Evolutionary conservation across 1,140 invertebrate species (phyloP).

Genomic region (Diabrotica virgifera): DNA sequence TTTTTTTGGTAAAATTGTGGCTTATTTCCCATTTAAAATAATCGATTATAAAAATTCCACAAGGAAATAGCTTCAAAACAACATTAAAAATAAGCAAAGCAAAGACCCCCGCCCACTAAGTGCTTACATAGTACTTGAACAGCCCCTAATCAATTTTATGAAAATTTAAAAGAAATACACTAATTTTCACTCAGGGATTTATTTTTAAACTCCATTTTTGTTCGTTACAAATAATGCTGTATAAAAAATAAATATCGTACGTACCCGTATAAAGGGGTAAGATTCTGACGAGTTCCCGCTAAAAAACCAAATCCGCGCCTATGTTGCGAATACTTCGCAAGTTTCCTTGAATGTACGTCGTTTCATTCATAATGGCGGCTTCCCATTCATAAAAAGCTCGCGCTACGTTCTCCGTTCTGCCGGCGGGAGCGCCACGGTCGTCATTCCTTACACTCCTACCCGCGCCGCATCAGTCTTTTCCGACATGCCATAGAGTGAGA

Average conservation of each 20-base stretch:
- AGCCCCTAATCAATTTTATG: constrained; percentile 24
- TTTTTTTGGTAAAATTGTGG: no score
- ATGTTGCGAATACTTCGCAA: constrained; percentile 39
- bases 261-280: not conserved
- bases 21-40: no score
- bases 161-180: no score
- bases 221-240: not conserved
- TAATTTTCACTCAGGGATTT: not conserved
- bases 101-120: no score
- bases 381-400: constrained; percentile 74
- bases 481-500: constrained; percentile 20
- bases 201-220: not conserved
- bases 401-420: constrained; percentile 45
- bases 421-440: constrained; percentile 43
- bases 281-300: not conserved
- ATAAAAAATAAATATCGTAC: not conserved
- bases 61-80: no score
- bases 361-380: constrained; percentile 71
- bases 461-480: constrained; percentile 45
- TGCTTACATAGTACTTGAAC: no score
- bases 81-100: no score
- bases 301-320: constrained; percentile 5
- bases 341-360: constrained; percentile 48
- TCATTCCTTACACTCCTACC: constrained; percentile 40
- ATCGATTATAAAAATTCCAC: no score